Evolutionary conservation across 2,888 invertebrate species (phyloP).

Genomic region (Marasmarcha lunaedactyla): DNA sequence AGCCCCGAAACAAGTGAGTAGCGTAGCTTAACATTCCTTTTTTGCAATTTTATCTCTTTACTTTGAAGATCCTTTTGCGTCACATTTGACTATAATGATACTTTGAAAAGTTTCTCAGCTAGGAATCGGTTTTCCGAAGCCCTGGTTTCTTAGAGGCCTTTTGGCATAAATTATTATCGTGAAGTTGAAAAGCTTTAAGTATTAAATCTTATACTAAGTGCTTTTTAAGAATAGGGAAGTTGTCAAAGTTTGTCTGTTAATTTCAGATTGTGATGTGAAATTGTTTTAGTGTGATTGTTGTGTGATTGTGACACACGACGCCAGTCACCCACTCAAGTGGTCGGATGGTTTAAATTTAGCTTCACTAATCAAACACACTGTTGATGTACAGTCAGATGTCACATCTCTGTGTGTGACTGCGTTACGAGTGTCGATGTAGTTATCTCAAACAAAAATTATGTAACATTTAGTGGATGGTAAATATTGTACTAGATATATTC

Average conservation of each 20-base stretch:
- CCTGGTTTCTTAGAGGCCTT: conserved; percentile 28
- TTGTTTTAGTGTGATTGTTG: too few relatives aligned
- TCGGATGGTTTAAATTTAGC: conserved; percentile 30
- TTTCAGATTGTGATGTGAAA: too few relatives aligned
- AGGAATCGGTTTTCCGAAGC: conserved; percentile 36
- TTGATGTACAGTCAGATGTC: conserved; percentile 36
- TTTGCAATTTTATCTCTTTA: neutral
- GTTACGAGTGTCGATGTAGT: conserved; percentile 17
- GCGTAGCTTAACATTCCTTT: neutral
- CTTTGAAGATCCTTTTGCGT: conserved; percentile 23
- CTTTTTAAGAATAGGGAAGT: too few relatives aligned
- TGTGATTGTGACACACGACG: too few relatives aligned
- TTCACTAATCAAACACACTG: conserved; percentile 36
- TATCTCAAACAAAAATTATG: too few relatives aligned
- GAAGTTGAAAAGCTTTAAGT: conserved; percentile 37
- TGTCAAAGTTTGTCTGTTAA: too few relatives aligned
- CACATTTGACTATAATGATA: conserved; percentile 24
- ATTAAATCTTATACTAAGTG: conserved; percentile 18
- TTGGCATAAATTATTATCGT: conserved; percentile 37
- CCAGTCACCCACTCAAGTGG: neutral
- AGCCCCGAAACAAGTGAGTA: neutral
- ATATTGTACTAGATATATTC: too few relatives aligned
- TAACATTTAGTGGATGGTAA: too few relatives aligned
- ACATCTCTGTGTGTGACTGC: conserved; percentile 32
- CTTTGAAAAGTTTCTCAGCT: conserved; percentile 30